A percentile compares a stretch with the other conserved stretches of the same genome.
Conservation (phyloP, 2,113 vertebrate genomes). For the Accipiter cooperii region DNA sequence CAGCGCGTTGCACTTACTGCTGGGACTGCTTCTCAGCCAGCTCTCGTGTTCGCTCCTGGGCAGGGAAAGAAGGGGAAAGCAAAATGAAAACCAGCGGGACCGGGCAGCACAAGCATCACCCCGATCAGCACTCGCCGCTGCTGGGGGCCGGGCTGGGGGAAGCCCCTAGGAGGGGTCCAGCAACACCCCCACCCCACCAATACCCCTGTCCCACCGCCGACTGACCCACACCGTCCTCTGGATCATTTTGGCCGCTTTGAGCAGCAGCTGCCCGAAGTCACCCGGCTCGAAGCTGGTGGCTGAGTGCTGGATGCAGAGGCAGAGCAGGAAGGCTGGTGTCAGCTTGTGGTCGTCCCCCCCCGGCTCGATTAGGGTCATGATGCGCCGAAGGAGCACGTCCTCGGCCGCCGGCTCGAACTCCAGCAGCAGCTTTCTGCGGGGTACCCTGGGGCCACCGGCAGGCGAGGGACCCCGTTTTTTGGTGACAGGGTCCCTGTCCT, state of each 20-base stretch:
- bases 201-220: not conserved
- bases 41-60: constrained; percentile 93
- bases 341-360: constrained; percentile 88
- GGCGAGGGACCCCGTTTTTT: constrained; percentile 36
- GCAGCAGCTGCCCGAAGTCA: constrained; percentile 85
- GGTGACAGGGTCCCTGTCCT: constrained; percentile 16
- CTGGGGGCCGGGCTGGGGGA: accelerated
- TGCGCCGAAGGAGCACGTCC: constrained; percentile 82
- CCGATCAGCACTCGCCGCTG: not conserved
- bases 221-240: constrained; percentile 91
- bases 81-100: not conserved
- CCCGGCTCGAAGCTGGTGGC: constrained; percentile 82
- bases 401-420: constrained; percentile 84
- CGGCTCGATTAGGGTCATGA: constrained; percentile 86
- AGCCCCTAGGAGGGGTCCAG: accelerated
- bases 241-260: constrained; percentile 84
- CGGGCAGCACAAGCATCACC: accelerated
- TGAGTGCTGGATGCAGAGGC: constrained; percentile 91
- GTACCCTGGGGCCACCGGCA: not conserved
- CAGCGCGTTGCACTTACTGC: constrained; percentile 80
- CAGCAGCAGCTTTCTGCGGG: constrained; percentile 79
- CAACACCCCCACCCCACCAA: not conserved
- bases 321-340: constrained; percentile 89
- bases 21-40: constrained; percentile 94
- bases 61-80: constrained; percentile 13